Conservation (phyloP, 2,888 invertebrate genomes). For the Phyto melanocephala region DNA sequence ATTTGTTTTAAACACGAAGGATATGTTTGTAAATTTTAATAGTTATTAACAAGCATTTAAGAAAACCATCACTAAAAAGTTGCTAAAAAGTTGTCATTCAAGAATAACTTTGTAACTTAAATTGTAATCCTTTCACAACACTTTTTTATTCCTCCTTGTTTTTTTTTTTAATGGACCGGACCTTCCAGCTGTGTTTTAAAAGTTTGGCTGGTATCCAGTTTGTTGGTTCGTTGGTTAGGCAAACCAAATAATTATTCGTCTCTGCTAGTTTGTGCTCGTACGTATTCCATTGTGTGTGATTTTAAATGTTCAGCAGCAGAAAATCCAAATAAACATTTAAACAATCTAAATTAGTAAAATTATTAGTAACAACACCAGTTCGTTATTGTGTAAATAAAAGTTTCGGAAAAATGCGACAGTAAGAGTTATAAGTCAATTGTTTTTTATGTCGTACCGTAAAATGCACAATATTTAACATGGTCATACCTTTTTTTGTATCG, state of each 20-base stretch:
- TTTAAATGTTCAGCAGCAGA: neutral
- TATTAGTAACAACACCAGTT: neutral
- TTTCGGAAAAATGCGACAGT: neutral
- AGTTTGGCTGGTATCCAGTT: slow-evolving; percentile 31
- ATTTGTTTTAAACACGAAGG: slow-evolving; percentile 30
- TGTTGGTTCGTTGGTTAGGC: slow-evolving; percentile 8
- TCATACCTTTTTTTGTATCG: too few species aligned
- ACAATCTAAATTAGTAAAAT: neutral
- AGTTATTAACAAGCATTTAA: slow-evolving; percentile 18
- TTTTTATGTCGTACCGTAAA: too few species aligned
- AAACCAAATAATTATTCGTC: slow-evolving; percentile 20
- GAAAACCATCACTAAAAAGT: neutral
- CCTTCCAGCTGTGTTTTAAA: neutral
- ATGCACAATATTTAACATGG: too few species aligned
- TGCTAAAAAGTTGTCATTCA: slow-evolving; percentile 28
- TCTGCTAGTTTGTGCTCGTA: neutral
- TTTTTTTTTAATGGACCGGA: slow-evolving; percentile 24
- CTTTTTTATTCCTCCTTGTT: neutral
- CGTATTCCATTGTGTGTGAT: neutral
- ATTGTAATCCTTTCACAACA: neutral
- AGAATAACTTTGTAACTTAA: neutral
- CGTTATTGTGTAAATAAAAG: neutral
- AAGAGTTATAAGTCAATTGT: too few species aligned
- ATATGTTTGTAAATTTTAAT: neutral
- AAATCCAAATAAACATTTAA: neutral